Evolutionary conservation across 2,888 invertebrate species (phyloP), one percentile per base, ranked within the genome.

Genomic region (Troilus luridus): DNA sequence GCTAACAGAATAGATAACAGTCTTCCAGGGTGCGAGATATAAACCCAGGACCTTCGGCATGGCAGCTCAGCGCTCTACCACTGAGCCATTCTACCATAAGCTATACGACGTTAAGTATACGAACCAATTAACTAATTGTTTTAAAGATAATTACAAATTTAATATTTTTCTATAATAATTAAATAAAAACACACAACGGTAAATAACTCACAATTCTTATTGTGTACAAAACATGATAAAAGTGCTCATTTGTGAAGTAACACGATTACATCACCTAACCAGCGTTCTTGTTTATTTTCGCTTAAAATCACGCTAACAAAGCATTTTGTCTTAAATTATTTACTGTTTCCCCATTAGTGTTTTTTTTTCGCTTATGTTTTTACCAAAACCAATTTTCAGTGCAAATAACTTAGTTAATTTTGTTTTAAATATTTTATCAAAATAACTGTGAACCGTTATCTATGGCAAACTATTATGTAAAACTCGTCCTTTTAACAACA

Each of bases 281-380:
- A 19, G 27, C 41, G 72, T 14, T 27, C 72, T 77, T 77, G 27
- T 77, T 27, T 77, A 41, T 41, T 77, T 41, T 41, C 72, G 14
- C 72, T 77, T 41, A 3, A 77, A 77, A 77, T 77, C 17, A 77
- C 41, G 27, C 41, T 41, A 77, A 77, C 72, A 77, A 77, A 77
- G 14, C 27, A 8, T 41, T 12, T 77, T 27, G 72, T 72, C 5
- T 14, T 12, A 27, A 6, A 27, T 0, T 27, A 72, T 72, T 72
- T 27, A 27, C n/a, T 72, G 7, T 62, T 21, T 72, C 14, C 3
- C 41, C 10, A 77, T 77, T 77, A 77, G 72, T 9, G 17, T 17
- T 77, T 77, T 8, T 72, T 24, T 72, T 77, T 41, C 41, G 41
- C 5, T 41, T 41, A 41, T 41, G 41, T 41, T 77, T 41, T 27